Percentiles rank a stretch among this genome's conserved stretches.
Evolutionary conservation across 2,113 vertebrate species (phyloP).

Genomic region (Chionomys nivalis): DNA sequence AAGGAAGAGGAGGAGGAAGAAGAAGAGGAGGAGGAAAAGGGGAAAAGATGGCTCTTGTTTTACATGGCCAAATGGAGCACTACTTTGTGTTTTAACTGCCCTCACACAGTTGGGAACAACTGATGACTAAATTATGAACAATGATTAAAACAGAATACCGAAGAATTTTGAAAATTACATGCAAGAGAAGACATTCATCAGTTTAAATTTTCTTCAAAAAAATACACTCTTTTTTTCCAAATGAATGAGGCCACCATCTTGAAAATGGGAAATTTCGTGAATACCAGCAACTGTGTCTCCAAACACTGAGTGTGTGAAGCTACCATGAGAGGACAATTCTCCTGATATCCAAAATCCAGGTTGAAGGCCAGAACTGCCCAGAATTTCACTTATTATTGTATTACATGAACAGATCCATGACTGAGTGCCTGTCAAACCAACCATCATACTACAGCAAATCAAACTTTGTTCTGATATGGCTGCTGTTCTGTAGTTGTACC

Average conservation of each 20-base stretch:
- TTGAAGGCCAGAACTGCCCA: neutral
- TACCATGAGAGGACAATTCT: neutral
- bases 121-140: neutral
- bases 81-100: neutral
- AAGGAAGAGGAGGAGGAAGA: rapidly evolving
- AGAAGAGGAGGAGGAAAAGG: neutral
- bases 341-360: too few species aligned
- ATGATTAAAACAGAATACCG: neutral
- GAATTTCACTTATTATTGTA: neutral
- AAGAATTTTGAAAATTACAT: neutral
- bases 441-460: neutral
- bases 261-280: neutral
- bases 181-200: neutral
- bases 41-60: neutral
- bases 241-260: neutral
- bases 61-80: neutral
- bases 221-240: neutral
- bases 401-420: neutral
- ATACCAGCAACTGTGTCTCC: neutral
- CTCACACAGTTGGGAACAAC: neutral
- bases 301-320: neutral
- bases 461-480: neutral
- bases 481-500: neutral
- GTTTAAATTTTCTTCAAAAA: neutral
- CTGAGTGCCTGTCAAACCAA: neutral